Evolutionary conservation across 2,888 invertebrate genomes (phyloP), one percentile per base, ranked within the genome.

Genomic region (Prionchulus punctatus): DNA sequence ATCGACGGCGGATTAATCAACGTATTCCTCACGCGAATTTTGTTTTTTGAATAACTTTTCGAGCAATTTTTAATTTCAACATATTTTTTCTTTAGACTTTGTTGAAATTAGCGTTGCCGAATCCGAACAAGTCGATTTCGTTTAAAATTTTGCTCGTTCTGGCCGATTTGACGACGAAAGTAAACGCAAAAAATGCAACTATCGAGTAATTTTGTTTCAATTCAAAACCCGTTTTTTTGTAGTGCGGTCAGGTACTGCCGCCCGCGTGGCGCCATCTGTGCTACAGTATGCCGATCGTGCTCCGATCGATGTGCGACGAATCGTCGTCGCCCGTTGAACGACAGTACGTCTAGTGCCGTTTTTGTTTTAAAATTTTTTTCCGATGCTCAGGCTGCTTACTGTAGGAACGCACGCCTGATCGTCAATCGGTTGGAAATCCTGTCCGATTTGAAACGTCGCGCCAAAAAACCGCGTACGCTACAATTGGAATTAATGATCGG

Each of bases 1-100:
- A 75, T 91, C 62, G 85, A 87, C 75, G 80, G 80, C 55, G 90
- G 90, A 30, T 75, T 92, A 54, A 77, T 91, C 58, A 85, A 85
- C 69, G 74, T 72, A 63, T 62, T 64, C 18, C 18, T 7, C 12
- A 12, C 18, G 36, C 18, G 36, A 36, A 36, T 36, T 7, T 36
- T 7, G 18, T 7, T 36, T 18, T 36, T 36, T 36, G 36, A 12
- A 12, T 36, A 36, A 18, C 12, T 36, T 36, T 36, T 36, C 36
- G 36, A 12, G 70, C 64, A 57, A 63, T 72, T 26, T 67, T 70
- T 55, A 67, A 68, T 60, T 61, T 71, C 18, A 12, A 36, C 21
- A 63, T 57, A 62, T 64, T 1, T 59, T 68, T 7, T 61, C 62
- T 21, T 61, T 66, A 1, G 56, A 67, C 2, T 65, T 68, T 42